A percentile compares a stretch with the other conserved stretches of the same genome.
phyloP scores from a whole-genome alignment of 2,888 invertebrate genomes.

The Acanthococcus lagerstroemiae region DNA sequence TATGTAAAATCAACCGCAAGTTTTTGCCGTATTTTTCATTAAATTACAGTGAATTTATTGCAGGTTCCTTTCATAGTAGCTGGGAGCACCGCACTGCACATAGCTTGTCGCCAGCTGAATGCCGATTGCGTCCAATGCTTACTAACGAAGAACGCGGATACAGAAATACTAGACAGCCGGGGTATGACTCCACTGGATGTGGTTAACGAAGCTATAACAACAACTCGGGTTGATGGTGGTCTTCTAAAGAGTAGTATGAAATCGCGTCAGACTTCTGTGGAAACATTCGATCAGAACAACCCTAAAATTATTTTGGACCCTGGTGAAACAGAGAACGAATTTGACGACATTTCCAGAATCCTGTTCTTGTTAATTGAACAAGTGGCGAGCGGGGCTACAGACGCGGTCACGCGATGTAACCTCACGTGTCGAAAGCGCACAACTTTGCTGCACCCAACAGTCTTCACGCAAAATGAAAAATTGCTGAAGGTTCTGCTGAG shows the following conservation, averaged over 20 bases:
- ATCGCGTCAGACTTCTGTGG: background rate
- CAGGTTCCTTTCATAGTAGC: constrained; percentile 40
- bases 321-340: background rate
- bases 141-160: constrained; percentile 46
- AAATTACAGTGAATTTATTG: too few relatives aligned
- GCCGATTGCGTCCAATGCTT: constrained; percentile 46
- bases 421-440: constrained; percentile 39
- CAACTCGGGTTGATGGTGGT: background rate
- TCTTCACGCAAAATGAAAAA: constrained; percentile 41
- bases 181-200: constrained; percentile 48
- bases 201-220: constrained; percentile 42
- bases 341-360: background rate
- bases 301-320: background rate
- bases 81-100: constrained; percentile 53
- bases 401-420: constrained; percentile 41
- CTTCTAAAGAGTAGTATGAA: background rate
- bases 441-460: constrained; percentile 49
- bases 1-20: too few relatives aligned
- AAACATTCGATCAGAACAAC: background rate
- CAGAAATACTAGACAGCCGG: constrained; percentile 43
- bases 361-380: constrained; percentile 29
- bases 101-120: constrained; percentile 48
- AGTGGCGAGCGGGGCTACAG: constrained; percentile 40
- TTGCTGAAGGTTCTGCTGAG: constrained; percentile 44
- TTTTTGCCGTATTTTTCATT: too few relatives aligned